Evolutionary conservation across 2,797 vertebrate species (phyloP).

Genomic region (Manis crassicaudata): DNA sequence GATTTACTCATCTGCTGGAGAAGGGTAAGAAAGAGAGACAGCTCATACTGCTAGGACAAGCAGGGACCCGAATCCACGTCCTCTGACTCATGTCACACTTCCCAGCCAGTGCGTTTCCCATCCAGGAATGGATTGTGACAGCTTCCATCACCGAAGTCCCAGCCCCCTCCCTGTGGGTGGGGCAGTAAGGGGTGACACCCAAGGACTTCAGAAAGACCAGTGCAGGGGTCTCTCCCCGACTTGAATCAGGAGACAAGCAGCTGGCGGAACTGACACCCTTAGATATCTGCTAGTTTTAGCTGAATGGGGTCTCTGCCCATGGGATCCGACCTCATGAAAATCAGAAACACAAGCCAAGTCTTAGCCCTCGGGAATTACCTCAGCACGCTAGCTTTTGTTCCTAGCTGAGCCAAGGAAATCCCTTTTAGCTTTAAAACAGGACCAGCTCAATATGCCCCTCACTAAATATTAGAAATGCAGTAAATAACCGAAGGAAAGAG

Average conservation of each 20-base stretch:
- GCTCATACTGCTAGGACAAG: neutral
- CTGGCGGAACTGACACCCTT: neutral
- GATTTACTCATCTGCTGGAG: neutral
- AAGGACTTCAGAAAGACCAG: neutral
- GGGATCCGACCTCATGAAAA: neutral
- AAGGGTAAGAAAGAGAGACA: neutral
- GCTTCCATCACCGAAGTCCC: too few relatives aligned
- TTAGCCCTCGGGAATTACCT: neutral
- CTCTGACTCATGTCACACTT: neutral
- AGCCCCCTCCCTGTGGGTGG: too few relatives aligned
- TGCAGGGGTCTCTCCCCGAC: neutral
- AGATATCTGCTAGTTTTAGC: neutral
- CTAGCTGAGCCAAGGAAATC: neutral
- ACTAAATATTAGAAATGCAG: neutral
- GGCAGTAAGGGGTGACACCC: neutral
- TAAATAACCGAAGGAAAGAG: neutral
- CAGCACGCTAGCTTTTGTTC: neutral
- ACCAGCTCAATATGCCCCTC: neutral
- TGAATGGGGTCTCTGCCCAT: neutral
- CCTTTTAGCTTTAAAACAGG: neutral
- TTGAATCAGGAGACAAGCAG: neutral
- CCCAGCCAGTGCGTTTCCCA: too few relatives aligned
- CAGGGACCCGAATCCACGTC: too few relatives aligned
- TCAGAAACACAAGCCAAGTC: neutral
- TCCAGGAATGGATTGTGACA: fast-evolving